These are phyloP conservation scores for Bradypodion pumilum DNA, from an alignment of 2,797 vertebrate species.

Conservation along the genomic window DNA sequence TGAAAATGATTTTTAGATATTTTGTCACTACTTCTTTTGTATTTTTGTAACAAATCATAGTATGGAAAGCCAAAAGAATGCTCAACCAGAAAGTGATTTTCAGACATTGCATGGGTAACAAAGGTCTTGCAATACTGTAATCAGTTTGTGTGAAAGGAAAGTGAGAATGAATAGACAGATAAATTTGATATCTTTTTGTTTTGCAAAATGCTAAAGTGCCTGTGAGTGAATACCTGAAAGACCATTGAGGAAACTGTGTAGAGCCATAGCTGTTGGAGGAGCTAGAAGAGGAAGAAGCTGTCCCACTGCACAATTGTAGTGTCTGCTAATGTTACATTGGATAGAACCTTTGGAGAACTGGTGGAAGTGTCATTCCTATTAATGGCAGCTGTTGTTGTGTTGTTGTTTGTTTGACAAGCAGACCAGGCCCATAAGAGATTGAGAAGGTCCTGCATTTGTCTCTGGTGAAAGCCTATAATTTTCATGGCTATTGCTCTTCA, in stretches of 20 bases:
- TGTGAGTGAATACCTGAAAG: too few species aligned
- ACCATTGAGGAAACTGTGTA: too few species aligned
- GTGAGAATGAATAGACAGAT: too few species aligned
- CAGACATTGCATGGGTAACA: too few species aligned
- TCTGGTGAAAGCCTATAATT: slow-evolving; percentile 38
- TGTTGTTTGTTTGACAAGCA: slow-evolving; percentile 18
- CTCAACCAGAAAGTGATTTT: too few species aligned
- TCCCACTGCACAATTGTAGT: background rate
- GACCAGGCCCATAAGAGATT: slow-evolving; percentile 34
- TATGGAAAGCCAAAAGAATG: too few species aligned
- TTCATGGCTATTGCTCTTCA: slow-evolving; percentile 17
- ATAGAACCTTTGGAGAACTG: background rate
- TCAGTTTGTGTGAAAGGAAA: too few species aligned
- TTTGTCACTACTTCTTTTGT: too few species aligned
- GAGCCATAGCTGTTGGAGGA: background rate
- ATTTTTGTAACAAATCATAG: too few species aligned
- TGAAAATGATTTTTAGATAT: slow-evolving; percentile 10
- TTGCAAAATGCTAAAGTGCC: too few species aligned
- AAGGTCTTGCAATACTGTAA: too few species aligned
- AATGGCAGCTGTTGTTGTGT: background rate
- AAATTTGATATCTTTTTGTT: too few species aligned
- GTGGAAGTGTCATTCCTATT: slow-evolving; percentile 4
- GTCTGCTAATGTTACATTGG: background rate
- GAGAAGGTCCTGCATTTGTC: slow-evolving; percentile 17
- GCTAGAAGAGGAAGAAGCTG: background rate